A percentile compares a stretch with the other conserved stretches of the same genome.
Conservation (phyloP, 2,113 vertebrate genomes). For the Cacatua alba region DNA sequence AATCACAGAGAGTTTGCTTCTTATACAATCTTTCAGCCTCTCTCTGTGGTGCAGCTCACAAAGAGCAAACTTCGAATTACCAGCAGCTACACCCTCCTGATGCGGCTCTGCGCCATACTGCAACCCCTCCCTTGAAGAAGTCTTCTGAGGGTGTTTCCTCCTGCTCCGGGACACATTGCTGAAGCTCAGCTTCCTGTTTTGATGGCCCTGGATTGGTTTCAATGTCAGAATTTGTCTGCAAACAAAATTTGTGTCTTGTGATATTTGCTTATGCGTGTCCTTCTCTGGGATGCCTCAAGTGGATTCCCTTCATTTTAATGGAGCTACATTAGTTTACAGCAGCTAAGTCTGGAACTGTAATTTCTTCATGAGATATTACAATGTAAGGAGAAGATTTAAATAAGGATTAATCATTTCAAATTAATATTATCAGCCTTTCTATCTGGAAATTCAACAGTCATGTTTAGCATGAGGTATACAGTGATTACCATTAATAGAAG, state of each 20-base stretch:
- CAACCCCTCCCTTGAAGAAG: neutral
- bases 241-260: neutral
- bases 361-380: neutral
- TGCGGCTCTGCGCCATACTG: too few species aligned
- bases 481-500: neutral
- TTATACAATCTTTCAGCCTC: neutral
- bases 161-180: neutral
- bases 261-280: neutral
- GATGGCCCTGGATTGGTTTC: neutral
- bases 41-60: fast-evolving
- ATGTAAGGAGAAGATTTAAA: neutral
- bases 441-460: neutral
- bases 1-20: neutral
- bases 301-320: neutral
- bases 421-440: neutral
- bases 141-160: neutral
- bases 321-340: neutral
- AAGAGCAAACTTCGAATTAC: neutral
- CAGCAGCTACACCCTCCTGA: neutral
- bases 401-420: neutral
- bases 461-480: neutral
- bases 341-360: neutral
- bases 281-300: neutral
- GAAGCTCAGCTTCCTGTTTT: neutral
- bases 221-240: neutral